A percentile compares a stretch with the other conserved stretches of the same genome.
Conservation (phyloP, 1,140 invertebrate genomes). For the Formica exsecta region DNA sequence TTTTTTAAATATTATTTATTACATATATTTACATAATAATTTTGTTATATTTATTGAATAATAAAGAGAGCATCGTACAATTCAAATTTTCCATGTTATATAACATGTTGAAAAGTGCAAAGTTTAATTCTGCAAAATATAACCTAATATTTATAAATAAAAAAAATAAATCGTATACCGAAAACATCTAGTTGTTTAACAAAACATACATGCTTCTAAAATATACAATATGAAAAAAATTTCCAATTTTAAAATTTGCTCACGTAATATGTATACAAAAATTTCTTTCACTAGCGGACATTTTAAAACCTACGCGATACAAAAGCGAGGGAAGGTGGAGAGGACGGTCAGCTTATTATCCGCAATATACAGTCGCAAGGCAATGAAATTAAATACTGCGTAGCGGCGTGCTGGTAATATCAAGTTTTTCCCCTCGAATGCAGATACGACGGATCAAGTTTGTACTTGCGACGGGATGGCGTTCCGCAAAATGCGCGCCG, state of each 20-base stretch:
- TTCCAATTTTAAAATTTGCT: not conserved
- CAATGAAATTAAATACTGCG: constrained; percentile 37
- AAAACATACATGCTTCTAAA: not conserved
- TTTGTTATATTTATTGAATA: no score
- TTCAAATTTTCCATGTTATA: not conserved
- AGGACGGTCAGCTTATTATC: not conserved
- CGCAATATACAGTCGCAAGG: not conserved
- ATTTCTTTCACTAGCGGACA: no score
- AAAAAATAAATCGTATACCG: not conserved
- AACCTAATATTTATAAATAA: not conserved
- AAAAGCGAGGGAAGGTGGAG: no score
- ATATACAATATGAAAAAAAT: not conserved
- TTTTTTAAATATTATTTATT: not conserved
- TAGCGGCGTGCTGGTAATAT: not conserved
- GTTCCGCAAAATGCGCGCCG: constrained; percentile 29
- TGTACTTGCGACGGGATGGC: constrained; percentile 32
- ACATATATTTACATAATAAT: not conserved
- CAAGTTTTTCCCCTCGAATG: constrained; percentile 32
- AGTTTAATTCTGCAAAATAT: constrained; percentile 2
- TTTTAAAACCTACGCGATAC: not conserved
- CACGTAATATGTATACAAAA: not conserved
- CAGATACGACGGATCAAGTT: constrained; percentile 51
- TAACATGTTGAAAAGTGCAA: constrained; percentile 43
- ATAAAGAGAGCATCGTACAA: no score
- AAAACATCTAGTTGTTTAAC: not conserved